phyloP scores from a whole-genome alignment of 2,113 vertebrate species.

The Equus przewalskii region DNA sequence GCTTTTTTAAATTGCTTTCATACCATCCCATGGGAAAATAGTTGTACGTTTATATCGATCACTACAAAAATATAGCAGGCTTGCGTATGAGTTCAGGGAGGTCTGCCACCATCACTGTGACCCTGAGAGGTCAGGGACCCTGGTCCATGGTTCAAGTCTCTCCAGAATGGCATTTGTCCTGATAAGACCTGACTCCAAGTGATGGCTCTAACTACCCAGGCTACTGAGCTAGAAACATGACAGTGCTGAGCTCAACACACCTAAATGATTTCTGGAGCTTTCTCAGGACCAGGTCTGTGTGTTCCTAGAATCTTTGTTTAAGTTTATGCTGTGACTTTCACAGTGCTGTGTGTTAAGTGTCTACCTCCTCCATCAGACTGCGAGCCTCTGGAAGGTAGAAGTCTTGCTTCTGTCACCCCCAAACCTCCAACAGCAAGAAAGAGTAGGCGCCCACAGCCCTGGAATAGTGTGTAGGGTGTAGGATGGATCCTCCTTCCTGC shows the following conservation, averaged over 20 bases:
- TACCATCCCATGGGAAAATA: neutral
- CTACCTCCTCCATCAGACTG: rapidly evolving
- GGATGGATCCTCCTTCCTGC: rapidly evolving
- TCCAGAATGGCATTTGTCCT: rapidly evolving
- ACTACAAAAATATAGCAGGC: neutral
- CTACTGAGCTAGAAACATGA: rapidly evolving
- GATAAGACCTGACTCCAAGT: rapidly evolving
- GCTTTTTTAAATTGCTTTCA: neutral
- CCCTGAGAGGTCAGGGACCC: rapidly evolving
- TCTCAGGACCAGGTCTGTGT: neutral
- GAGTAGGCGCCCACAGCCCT: neutral
- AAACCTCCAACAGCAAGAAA: no score
- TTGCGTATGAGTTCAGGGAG: no score
- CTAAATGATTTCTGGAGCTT: neutral
- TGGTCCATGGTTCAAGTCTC: neutral
- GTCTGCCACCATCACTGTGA: rapidly evolving
- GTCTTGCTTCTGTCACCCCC: no score
- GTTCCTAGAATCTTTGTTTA: no score
- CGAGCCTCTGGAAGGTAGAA: neutral
- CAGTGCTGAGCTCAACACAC: neutral
- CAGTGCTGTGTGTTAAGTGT: rapidly evolving
- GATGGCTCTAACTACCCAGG: no score
- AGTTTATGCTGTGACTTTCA: rapidly evolving
- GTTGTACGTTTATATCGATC: rapidly evolving
- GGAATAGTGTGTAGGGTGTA: rapidly evolving